phyloP scores from a whole-genome alignment of 2,797 vertebrate species.

The Cossypha niveicapilla region DNA sequence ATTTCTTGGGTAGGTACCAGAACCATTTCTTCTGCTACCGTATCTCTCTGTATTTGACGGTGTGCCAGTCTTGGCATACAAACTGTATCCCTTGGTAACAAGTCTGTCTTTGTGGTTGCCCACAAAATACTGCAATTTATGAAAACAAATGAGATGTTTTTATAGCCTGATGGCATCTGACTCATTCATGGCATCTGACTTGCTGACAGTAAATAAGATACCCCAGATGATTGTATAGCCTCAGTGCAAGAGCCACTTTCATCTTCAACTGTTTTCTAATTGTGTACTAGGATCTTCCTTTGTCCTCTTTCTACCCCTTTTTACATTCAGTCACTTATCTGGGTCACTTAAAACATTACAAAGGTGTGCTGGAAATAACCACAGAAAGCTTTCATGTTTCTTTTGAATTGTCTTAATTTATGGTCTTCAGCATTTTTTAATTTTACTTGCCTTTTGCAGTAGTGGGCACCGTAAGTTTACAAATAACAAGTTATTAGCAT shows the following conservation, averaged over 20 bases:
- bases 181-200: conserved; percentile 50
- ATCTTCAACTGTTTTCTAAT: neutral
- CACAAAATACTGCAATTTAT: conserved; percentile 68
- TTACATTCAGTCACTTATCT: neutral
- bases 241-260: neutral
- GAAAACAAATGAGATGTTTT: conserved; percentile 66
- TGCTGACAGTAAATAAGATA: conserved; percentile 37
- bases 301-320: neutral
- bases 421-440: neutral
- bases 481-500: neutral
- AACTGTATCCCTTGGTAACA: conserved; percentile 62
- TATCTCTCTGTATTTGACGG: conserved; percentile 60
- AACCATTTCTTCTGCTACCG: conserved; percentile 49
- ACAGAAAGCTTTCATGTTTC: neutral
- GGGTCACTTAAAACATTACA: neutral
- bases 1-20: conserved; percentile 69
- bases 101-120: conserved; percentile 61
- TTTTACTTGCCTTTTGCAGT: neutral
- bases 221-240: neutral
- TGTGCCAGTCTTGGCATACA: conserved; percentile 64
- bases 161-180: conserved; percentile 55
- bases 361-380: neutral
- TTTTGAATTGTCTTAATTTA: neutral
- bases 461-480: neutral
- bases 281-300: neutral